These are phyloP conservation scores for Rattus rattus DNA, from an alignment of 2,113 vertebrate genomes.

Conservation along the genomic window DNA sequence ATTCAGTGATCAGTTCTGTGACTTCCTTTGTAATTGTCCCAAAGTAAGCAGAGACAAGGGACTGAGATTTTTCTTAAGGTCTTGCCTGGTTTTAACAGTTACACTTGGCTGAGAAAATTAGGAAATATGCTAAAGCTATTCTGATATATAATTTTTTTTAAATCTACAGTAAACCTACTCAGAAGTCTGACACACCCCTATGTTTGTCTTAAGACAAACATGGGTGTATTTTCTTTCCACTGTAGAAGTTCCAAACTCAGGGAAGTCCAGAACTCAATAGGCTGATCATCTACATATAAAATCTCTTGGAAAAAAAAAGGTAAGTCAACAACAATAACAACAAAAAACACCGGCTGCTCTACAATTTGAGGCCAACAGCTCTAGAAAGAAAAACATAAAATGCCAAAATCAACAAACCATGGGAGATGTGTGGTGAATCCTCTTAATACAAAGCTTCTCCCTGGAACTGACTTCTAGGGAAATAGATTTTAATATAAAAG, in stretches of 20 bases:
- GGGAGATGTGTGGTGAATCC: neutral
- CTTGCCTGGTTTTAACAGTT: neutral
- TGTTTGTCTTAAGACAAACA: neutral
- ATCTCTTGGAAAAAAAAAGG: neutral
- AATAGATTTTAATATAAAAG: constrained; percentile 13
- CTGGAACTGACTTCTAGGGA: neutral
- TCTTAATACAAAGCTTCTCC: constrained; percentile 7
- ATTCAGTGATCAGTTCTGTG: neutral
- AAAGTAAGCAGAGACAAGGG: constrained; percentile 62
- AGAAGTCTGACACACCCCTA: neutral
- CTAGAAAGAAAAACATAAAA: constrained; percentile 12
- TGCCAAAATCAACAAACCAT: neutral
- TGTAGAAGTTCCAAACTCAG: neutral
- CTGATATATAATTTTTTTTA: constrained; percentile 39
- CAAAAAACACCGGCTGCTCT: neutral
- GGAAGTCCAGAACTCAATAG: neutral
- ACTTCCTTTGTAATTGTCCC: constrained; percentile 14
- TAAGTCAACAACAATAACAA: neutral
- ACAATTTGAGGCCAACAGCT: neutral
- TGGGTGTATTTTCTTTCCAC: constrained; percentile 14
- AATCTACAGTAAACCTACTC: constrained; percentile 39
- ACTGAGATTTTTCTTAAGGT: constrained; percentile 39
- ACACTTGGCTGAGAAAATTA: constrained; percentile 31
- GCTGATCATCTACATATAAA: neutral
- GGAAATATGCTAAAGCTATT: constrained; percentile 49